A percentile compares a stretch with the other conserved stretches of the same genome.
These are phyloP conservation scores for Leptonema lineaticorne DNA, from an alignment of 1,140 invertebrate genomes.

Conservation along the genomic window DNA sequence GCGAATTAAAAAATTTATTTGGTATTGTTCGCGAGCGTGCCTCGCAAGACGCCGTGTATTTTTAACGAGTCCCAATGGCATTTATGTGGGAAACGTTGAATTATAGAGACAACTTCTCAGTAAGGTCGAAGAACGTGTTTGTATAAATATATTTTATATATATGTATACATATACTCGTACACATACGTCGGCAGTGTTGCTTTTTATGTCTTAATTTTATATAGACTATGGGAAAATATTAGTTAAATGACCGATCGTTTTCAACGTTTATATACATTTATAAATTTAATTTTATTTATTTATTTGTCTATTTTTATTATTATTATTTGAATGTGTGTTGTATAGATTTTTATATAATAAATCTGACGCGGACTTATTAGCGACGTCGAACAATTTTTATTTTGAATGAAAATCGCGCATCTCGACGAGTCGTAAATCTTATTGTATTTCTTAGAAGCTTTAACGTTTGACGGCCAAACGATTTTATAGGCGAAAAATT, in stretches of 20 bases:
- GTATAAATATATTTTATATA: conserved; percentile 4
- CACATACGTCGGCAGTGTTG: no score
- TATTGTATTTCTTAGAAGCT: not conserved
- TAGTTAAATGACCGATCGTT: not conserved
- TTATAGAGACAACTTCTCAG: conserved; percentile 12
- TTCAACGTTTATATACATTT: not conserved
- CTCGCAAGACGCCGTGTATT: not conserved
- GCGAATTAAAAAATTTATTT: conserved; percentile 12
- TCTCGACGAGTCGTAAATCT: conserved; percentile 10
- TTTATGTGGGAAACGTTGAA: conserved; percentile 18
- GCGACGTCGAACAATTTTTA: no score
- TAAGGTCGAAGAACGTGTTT: conserved; percentile 11
- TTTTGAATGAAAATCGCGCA: conserved; percentile 2
- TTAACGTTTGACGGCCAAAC: not conserved
- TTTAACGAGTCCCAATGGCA: conserved; percentile 17
- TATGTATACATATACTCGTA: no score
- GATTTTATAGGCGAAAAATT: conserved; percentile 13
- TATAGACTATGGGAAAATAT: conserved; percentile 13
- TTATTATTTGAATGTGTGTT: no score
- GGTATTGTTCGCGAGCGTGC: conserved; percentile 15
- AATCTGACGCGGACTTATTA: no score
- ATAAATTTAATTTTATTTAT: not conserved
- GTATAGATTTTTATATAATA: no score
- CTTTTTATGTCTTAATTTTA: conserved; percentile 20
- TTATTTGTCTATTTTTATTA: not conserved